Percentiles rank a stretch among this genome's conserved stretches.
These are phyloP conservation scores for Drosophila nr. perissopoda DNA, from an alignment of 2,888 invertebrate species.

Conservation along the genomic window DNA sequence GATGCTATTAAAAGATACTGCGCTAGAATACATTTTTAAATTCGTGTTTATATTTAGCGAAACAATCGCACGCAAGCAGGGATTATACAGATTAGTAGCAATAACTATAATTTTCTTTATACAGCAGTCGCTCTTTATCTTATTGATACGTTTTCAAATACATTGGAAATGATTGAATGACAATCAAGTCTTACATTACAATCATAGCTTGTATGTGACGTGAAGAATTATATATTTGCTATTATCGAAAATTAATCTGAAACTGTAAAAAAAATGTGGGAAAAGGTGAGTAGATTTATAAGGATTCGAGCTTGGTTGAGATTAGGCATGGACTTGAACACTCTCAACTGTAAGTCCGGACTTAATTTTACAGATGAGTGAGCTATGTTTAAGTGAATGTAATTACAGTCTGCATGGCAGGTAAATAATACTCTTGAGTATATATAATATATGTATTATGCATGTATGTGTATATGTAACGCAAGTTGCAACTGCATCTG, in stretches of 20 bases:
- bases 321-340: neutral
- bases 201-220: neutral
- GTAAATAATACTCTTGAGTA: constrained; percentile 21
- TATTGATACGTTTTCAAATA: neutral
- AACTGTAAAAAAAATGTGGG: neutral
- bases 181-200: neutral
- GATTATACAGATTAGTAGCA: constrained; percentile 5
- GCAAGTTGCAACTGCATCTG: constrained; percentile 6
- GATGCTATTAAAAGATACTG: neutral
- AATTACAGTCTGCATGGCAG: constrained; percentile 26
- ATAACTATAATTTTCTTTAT: constrained; percentile 3
- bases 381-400: constrained; percentile 7
- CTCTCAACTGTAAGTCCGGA: neutral
- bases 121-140: neutral
- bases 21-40: constrained; percentile 4
- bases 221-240: neutral
- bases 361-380: constrained; percentile 5
- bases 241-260: neutral
- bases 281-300: neutral
- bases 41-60: constrained; percentile 6
- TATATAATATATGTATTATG: constrained; percentile 12
- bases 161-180: neutral
- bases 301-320: constrained; percentile 6
- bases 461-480: constrained; percentile 9
- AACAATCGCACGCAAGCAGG: neutral